Evolutionary conservation across 2,113 vertebrate species (phyloP).

Genomic region (Aldabrachelys gigantea): DNA sequence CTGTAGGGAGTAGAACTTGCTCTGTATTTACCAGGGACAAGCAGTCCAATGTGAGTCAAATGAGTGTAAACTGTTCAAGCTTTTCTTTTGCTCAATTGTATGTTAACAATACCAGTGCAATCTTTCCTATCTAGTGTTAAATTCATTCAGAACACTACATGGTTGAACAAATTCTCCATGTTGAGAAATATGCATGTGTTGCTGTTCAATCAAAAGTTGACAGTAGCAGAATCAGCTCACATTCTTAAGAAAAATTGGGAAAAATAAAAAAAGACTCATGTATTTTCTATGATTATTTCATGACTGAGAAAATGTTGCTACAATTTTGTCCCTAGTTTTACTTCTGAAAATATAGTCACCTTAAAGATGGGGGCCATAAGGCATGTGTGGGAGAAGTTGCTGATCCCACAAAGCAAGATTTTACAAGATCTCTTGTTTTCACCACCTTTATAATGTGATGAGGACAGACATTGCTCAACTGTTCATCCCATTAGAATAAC

Average conservation of each 20-base stretch:
- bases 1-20: background rate
- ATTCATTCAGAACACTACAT: background rate
- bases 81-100: background rate
- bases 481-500: background rate
- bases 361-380: background rate
- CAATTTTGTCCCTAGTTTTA: fast-evolving
- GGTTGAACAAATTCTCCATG: background rate
- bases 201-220: background rate
- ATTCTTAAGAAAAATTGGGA: background rate
- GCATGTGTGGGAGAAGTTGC: background rate
- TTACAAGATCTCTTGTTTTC: background rate
- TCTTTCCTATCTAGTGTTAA: background rate
- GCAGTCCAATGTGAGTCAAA: fast-evolving
- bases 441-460: background rate
- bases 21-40: background rate
- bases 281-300: background rate
- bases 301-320: background rate
- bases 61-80: background rate
- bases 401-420: background rate
- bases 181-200: background rate
- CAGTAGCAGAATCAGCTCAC: background rate
- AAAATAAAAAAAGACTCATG: background rate
- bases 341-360: background rate
- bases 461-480: background rate
- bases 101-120: background rate